Base-by-base conservation (phyloP, 2,797 vertebrate species). In the Coreius guichenoti region DNA sequence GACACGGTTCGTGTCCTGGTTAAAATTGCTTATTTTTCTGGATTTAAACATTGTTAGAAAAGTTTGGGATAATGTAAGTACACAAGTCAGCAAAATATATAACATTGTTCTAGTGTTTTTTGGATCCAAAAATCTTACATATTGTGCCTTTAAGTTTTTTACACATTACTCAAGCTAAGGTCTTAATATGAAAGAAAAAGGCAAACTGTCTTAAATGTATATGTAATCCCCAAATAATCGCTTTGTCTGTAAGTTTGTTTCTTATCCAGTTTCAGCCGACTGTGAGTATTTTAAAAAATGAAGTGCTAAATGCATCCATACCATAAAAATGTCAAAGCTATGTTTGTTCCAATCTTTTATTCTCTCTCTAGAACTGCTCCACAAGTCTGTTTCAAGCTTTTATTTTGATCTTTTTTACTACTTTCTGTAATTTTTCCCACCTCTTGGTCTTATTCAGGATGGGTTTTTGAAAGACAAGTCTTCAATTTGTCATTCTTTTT, bases 191-290 rank as follows among this genome's bases (percentile, higher is more conserved):
- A 54, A 75, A 54, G 11, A n/a, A 58, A n/a, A 76, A 36, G 51
- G 11, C 21, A 39, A 68, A 68, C 5, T 9, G 7, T 58, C 7
- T 61, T 26, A 58, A 58, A 21, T 39, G 8, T n/a, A 36, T 39
- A n/a, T 39, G 51, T 17, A 36, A 61, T 1, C 0, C 29, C 49
- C 5, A 61, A 77, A 77, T 58, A 23, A 77, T 9, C 23, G 5
- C 17, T 36, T 6, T 56, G 47, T 86, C 86, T 75, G 70, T 83
- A 77, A 90, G 54, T 80, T 86, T 58, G 61, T 80, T 87, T 58
- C 29, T 88, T 87, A 93, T 93, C 88, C 92, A 89, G 92, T 87
- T 79, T 82, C 92, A 94, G 92, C 92, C 93, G 89, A 90, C 77
- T 93, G 91, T 88, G 88, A 92, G 92, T 91, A 91, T 89, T 95